A percentile compares a stretch with the other conserved stretches of the same genome.
Conservation (phyloP, 2,888 invertebrate genomes). For the Chironomus tentans region DNA sequence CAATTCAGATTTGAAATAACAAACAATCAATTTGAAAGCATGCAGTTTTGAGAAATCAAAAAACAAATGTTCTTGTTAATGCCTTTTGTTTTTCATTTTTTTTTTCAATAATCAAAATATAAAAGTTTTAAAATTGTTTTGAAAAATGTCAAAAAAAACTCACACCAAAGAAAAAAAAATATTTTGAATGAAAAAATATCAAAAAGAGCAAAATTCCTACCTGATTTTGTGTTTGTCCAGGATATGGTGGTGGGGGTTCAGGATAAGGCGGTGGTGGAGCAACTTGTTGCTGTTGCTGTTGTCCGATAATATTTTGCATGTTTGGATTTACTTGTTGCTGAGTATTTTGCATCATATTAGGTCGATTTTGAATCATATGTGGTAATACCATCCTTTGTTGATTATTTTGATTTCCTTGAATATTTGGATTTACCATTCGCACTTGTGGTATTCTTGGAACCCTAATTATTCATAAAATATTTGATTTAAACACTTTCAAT, state of each 20-base stretch:
- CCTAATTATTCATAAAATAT: background rate
- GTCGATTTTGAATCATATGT: constrained; percentile 27
- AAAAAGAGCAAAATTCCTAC: background rate
- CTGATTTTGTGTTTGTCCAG: constrained; percentile 42
- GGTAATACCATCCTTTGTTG: constrained; percentile 19
- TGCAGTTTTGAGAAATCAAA: constrained; percentile 18
- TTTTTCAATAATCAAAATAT: background rate
- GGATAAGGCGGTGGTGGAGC: constrained; percentile 67
- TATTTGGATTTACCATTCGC: constrained; percentile 27
- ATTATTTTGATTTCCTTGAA: constrained; percentile 18
- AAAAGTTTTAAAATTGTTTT: background rate
- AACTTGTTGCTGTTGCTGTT: constrained; percentile 27
- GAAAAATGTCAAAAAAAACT: constrained; percentile 9
- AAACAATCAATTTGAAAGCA: constrained; percentile 26
- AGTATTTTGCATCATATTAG: constrained; percentile 17
- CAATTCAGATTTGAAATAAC: constrained; percentile 13
- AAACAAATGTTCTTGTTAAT: constrained; percentile 17
- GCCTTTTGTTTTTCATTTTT: background rate
- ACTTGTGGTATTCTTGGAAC: constrained; percentile 28
- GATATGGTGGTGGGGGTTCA: constrained; percentile 61
- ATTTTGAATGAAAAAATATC: background rate
- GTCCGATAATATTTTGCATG: constrained; percentile 15
- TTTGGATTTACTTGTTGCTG: constrained; percentile 26
- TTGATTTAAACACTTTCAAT: background rate
- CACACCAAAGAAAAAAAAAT: constrained; percentile 13